Conservation (phyloP, 2,888 invertebrate species). For the Catocala nupta region DNA sequence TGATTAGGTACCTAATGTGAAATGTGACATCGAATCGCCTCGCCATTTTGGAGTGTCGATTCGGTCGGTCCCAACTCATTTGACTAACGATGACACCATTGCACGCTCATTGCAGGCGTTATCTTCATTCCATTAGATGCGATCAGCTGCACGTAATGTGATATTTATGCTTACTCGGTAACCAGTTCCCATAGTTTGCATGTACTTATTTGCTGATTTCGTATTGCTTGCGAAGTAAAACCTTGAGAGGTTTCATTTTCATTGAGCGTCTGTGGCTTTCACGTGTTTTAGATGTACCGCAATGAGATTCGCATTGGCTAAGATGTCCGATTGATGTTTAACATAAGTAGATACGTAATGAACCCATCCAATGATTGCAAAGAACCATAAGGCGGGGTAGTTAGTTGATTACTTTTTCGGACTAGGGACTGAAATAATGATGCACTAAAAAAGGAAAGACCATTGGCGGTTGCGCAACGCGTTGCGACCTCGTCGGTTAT, state of each 20-base stretch:
- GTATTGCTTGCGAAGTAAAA: slow-evolving; percentile 49
- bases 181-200: slow-evolving; percentile 53
- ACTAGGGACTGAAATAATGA: slow-evolving; percentile 61
- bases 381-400: slow-evolving; percentile 19
- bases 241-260: slow-evolving; percentile 53
- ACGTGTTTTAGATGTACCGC: slow-evolving; percentile 37
- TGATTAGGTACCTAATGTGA: slow-evolving; percentile 39
- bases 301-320: slow-evolving; percentile 30
- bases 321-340: background rate
- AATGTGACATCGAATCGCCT: slow-evolving; percentile 53
- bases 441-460: slow-evolving; percentile 68
- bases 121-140: slow-evolving; percentile 40
- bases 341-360: slow-evolving; percentile 3
- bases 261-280: slow-evolving; percentile 47
- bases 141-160: slow-evolving; percentile 37
- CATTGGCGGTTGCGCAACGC: slow-evolving; percentile 70
- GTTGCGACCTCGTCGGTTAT: slow-evolving; percentile 79
- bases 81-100: slow-evolving; percentile 36
- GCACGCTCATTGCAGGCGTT: slow-evolving; percentile 34
- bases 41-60: slow-evolving; percentile 44
- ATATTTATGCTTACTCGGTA: slow-evolving; percentile 31
- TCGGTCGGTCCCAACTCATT: slow-evolving; percentile 40
- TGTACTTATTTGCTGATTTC: slow-evolving; percentile 47
- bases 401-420: slow-evolving; percentile 49
- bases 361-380: slow-evolving; percentile 9